Percentiles rank a stretch among this genome's conserved stretches.
Evolutionary conservation across 2,888 invertebrate genomes (phyloP).

Genomic region (Dusona sp.): DNA sequence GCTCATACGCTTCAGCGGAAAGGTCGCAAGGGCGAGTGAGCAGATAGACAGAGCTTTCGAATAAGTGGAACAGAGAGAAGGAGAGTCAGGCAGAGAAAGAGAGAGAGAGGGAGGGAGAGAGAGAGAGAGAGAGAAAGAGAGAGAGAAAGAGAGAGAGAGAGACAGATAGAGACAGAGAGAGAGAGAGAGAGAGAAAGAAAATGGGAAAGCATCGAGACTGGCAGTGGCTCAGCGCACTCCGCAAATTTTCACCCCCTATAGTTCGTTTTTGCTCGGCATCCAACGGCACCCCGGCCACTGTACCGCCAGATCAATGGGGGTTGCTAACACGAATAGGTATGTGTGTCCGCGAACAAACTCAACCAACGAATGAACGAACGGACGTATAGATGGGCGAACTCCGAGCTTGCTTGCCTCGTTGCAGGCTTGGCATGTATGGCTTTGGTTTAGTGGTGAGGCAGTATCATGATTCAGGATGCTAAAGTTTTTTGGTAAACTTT

Average conservation of each 20-base stretch:
- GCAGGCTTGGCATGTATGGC: slow-evolving; percentile 54
- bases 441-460: slow-evolving; percentile 48
- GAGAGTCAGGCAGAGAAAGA: slow-evolving; percentile 25
- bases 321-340: slow-evolving; percentile 84
- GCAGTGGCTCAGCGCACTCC: slow-evolving; percentile 79
- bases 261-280: slow-evolving; percentile 82
- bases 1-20: slow-evolving; percentile 47
- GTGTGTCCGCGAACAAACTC: slow-evolving; percentile 73
- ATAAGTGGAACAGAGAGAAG: slow-evolving; percentile 41
- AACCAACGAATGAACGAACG: slow-evolving; percentile 59
- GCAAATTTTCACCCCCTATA: slow-evolving; percentile 79
- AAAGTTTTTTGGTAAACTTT: slow-evolving; percentile 2
- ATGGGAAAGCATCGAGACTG: slow-evolving; percentile 57
- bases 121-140: slow-evolving; percentile 45
- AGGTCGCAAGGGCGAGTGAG: slow-evolving; percentile 59
- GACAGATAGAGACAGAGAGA: slow-evolving; percentile 8
- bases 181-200: slow-evolving; percentile 44
- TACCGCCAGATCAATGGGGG: slow-evolving; percentile 84
- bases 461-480: slow-evolving; percentile 47
- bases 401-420: slow-evolving; percentile 72
- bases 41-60: slow-evolving; percentile 49
- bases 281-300: slow-evolving; percentile 69
- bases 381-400: slow-evolving; percentile 56
- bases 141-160: slow-evolving; percentile 53
- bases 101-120: neutral